A percentile compares a stretch with the other conserved stretches of the same genome.
Conservation (phyloP, 2,797 vertebrate species). For the Microctenopoma steveboyesi region DNA sequence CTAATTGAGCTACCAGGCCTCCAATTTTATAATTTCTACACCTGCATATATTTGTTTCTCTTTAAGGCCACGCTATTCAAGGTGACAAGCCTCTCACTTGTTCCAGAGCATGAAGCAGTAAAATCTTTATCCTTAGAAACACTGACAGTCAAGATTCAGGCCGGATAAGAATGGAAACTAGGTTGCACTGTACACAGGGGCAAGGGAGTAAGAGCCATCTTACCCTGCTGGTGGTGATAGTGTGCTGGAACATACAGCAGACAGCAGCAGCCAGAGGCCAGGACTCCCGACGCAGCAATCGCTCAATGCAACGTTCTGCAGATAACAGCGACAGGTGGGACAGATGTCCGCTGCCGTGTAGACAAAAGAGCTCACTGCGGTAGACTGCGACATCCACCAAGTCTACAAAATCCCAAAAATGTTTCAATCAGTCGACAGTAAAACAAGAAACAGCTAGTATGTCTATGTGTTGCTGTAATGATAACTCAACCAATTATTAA, state of each 20-base stretch:
- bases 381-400: slow-evolving; percentile 89
- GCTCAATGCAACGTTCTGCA: slow-evolving; percentile 92
- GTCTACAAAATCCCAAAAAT: slow-evolving; percentile 77
- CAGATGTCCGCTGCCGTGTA: slow-evolving; percentile 88
- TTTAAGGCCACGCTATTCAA: neutral
- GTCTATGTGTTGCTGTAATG: neutral
- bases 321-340: slow-evolving; percentile 90
- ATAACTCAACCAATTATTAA: too few species aligned
- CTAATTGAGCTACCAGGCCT: too few species aligned
- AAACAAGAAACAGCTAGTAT: neutral
- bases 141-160: neutral
- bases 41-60: neutral
- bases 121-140: neutral
- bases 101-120: neutral
- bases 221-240: slow-evolving; percentile 87
- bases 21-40: neutral
- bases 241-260: slow-evolving; percentile 92
- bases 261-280: slow-evolving; percentile 88
- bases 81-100: neutral
- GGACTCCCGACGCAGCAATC: slow-evolving; percentile 88
- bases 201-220: slow-evolving; percentile 48
- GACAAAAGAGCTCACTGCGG: slow-evolving; percentile 93
- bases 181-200: neutral
- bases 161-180: slow-evolving; percentile 2
- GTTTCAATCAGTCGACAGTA: slow-evolving; percentile 6